Base-by-base conservation (phyloP, 2,113 vertebrate genomes). In the Pampusana beccarii region DNA sequence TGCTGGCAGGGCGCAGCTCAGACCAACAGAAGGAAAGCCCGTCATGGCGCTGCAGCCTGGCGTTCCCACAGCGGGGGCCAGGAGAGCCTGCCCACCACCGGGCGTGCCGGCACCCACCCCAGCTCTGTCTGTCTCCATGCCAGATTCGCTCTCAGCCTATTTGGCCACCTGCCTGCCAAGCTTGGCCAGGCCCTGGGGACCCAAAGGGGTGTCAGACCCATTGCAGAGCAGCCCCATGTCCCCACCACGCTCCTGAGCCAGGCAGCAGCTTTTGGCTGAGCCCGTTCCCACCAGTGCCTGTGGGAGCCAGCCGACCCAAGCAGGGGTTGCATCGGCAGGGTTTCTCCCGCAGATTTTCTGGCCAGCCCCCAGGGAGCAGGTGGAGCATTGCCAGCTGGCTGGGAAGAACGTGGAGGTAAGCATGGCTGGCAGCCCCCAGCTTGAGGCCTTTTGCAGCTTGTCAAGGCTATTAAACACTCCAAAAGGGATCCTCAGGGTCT, bases 351-450 rank as follows among this genome's bases (percentile, higher is more conserved):
- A 99, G 98, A 97, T 99, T 80, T 93, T 98, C 96, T 99, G 98
- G 99, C 98, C 98, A 10, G 98, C 99, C 53, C 89, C 95, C 46
- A 81, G 57, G 65, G 98, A 98, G 36, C 97, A 99, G 25, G 98
- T 98, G 5, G 98, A 98, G 36, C 98, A 96, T 75, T 99, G 99
- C 97, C 96, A 82, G 61, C 96, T 97, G 90, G 98, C 98, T 1
- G 99, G 99, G 19, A 99, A 99, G 92, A 98, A 97, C 18, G 40
- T 95, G 67, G 98, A 98, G 98, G 99, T 98, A 96, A 97, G 88
- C 21, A 57, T 70, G 42, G 57, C 77, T 16, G 53, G 77, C 73
- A 67, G 66, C 38, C 31, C 42, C 54, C 3, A 0, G 42, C 29
- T 50, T 15, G 0, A 0, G 0, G 4, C 40, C 50, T 88, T 18